A percentile compares a stretch with the other conserved stretches of the same genome.
phyloP scores from a whole-genome alignment of 2,797 vertebrate species.

The Lepus townsendii region DNA sequence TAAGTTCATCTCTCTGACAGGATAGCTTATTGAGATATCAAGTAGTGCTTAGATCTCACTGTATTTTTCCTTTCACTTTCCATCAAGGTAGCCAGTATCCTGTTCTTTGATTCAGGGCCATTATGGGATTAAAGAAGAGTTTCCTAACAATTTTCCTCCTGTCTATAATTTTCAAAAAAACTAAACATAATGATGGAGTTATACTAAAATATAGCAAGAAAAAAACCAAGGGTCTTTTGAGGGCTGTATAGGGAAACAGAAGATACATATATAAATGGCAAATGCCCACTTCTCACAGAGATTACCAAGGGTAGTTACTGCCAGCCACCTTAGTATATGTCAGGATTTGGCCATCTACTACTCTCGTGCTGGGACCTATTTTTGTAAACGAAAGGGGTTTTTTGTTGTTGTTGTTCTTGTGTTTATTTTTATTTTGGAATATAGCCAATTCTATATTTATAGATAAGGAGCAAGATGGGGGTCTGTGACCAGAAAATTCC shows the following conservation, averaged over 20 bases:
- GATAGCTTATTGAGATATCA: neutral
- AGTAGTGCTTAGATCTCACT: neutral
- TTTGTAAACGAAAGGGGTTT: neutral
- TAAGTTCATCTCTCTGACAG: neutral
- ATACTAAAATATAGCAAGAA: neutral
- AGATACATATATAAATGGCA: neutral
- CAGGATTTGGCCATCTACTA: neutral
- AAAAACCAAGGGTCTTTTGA: conserved; percentile 17
- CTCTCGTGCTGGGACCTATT: neutral
- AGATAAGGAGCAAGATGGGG: neutral
- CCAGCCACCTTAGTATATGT: neutral
- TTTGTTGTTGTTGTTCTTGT: neutral
- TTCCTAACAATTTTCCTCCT: conserved; percentile 36
- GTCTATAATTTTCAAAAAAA: conserved; percentile 60
- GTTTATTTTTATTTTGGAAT: neutral
- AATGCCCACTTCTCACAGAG: neutral
- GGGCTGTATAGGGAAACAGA: neutral
- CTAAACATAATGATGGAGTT: conserved; percentile 27
- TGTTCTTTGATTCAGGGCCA: conserved; percentile 41
- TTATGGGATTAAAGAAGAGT: conserved; percentile 1
- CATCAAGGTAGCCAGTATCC: neutral
- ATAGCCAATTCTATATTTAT: neutral
- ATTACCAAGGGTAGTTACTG: neutral
- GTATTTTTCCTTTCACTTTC: conserved; percentile 34
- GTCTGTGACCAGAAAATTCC: neutral